A percentile compares a stretch with the other conserved stretches of the same genome.
Conservation (phyloP, 2,797 vertebrate species). For the Odontamblyopus lacepedii region DNA sequence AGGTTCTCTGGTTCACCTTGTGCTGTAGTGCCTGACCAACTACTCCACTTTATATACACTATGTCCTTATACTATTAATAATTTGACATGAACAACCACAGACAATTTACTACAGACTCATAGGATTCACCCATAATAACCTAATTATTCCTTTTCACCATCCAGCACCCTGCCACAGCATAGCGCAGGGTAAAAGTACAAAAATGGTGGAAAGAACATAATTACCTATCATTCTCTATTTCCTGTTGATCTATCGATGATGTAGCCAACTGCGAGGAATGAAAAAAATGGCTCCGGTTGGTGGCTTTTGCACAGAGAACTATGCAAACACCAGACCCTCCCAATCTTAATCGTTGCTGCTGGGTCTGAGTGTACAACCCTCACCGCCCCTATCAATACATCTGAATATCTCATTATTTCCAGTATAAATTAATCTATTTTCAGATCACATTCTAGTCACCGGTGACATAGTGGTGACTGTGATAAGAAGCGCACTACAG, state of each 20-base stretch:
- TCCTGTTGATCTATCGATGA: slow-evolving; percentile 70
- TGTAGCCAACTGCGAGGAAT: slow-evolving; percentile 71
- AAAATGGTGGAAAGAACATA: slow-evolving; percentile 50
- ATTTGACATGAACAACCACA: slow-evolving; percentile 8
- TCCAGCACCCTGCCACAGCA: slow-evolving; percentile 32
- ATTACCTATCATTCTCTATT: slow-evolving; percentile 49
- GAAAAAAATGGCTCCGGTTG: slow-evolving; percentile 74
- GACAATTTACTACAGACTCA: slow-evolving; percentile 11
- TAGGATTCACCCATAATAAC: slow-evolving; percentile 12
- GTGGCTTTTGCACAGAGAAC: slow-evolving; percentile 83
- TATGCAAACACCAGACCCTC: slow-evolving; percentile 83
- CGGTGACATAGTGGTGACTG: slow-evolving; percentile 61
- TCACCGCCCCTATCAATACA: slow-evolving; percentile 26
- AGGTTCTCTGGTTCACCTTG: slow-evolving; percentile 68
- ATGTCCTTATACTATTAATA: slow-evolving; percentile 23
- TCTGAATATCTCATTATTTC: slow-evolving; percentile 18
- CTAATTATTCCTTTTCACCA: slow-evolving; percentile 28
- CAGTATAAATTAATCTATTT: neutral
- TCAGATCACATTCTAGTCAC: slow-evolving; percentile 43
- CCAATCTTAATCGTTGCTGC: slow-evolving; percentile 78
- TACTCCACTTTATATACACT: slow-evolving; percentile 29
- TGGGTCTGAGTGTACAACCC: slow-evolving; percentile 79
- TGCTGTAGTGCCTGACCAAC: slow-evolving; percentile 65
- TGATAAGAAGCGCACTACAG: slow-evolving; percentile 56
- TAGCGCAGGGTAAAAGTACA: slow-evolving; percentile 38